Conservation (phyloP, 2,888 invertebrate genomes). For the Pammene fasciana region DNA sequence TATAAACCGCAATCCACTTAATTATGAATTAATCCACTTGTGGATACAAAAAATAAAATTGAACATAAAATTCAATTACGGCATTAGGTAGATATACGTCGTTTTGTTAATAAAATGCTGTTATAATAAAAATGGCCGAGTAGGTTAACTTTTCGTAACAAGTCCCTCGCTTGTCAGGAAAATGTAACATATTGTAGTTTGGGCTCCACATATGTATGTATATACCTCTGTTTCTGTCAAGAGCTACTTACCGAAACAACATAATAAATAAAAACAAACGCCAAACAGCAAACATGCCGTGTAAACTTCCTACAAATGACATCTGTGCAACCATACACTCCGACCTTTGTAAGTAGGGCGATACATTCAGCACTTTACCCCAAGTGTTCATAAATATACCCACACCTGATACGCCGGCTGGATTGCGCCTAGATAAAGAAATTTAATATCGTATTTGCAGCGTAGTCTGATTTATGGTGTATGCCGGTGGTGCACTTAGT, state of each 20-base stretch:
- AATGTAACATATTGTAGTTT: neutral
- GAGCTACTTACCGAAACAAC: neutral
- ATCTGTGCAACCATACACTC: constrained; percentile 28
- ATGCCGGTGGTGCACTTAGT: constrained; percentile 37
- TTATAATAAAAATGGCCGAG: too few species aligned
- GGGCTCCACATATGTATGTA: neutral
- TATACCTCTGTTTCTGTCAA: neutral
- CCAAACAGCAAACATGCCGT: constrained; percentile 12
- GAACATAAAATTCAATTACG: too few species aligned
- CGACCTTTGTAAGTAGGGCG: constrained; percentile 39
- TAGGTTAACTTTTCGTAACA: neutral
- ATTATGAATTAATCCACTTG: too few species aligned
- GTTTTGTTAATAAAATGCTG: too few species aligned
- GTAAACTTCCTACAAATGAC: constrained; percentile 34
- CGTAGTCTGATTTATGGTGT: constrained; percentile 37
- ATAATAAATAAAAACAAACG: constrained; percentile 33
- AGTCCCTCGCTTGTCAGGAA: neutral
- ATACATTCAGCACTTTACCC: constrained; percentile 30
- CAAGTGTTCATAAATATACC: constrained; percentile 34
- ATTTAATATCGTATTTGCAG: constrained; percentile 42
- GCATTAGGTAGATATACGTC: too few species aligned
- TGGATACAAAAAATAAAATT: too few species aligned
- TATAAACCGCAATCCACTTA: too few species aligned
- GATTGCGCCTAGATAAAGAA: constrained; percentile 42
- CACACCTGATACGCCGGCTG: constrained; percentile 37